Evolutionary conservation across 2,113 vertebrate genomes (phyloP), one percentile per base, ranked within the genome.

Genomic region (Cyphomyrus plagiostoma): DNA sequence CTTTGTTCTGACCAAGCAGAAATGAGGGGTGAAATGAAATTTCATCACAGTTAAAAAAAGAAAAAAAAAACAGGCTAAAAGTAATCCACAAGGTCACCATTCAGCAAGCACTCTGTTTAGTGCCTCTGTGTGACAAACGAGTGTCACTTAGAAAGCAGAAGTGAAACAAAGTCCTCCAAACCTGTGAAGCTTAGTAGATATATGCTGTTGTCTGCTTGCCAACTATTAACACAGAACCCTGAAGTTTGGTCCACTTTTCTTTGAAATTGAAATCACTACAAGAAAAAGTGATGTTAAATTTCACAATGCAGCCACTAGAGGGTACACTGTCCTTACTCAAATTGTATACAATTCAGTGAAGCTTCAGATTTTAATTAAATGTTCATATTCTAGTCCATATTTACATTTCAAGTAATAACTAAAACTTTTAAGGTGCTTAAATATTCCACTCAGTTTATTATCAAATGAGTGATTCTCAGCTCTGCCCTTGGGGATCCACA

Each of bases 191-290:
- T 89, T 19, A 13, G 90, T 94, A 94, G 94, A 91, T 92, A 94
- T 83, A 84, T 90, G 94, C 58, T 94, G 94, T 93, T 94, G 91
- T 92, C 94, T 93, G 9, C 91, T 91, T 94, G 93, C 62, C 80
- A 92, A 21, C 92, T 45, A 30, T 3, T 46, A 7, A 42, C 7
- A 84, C 42, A 48, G 82, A 84, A 8, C 45, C 82, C 82, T 48
- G 23, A 84, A 45, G 82, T 1, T 70, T 70, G 62, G 62, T 70
- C n/a, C 26, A 26, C 10, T 70, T 30, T 70, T 70, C 10, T 13
- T 30, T 70, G 23, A 30, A 30, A 45, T 9, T n/a, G 82, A 45
- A 84, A 84, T n/a, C 21, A n/a, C 82, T n/a, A 11, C 82, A 48
- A 84, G 1, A 42, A 53, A 56, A 10, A 48, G 42, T 48, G 9